Evolutionary conservation across 2,113 vertebrate species (phyloP).

Genomic region (Microcebus tavaratra): DNA sequence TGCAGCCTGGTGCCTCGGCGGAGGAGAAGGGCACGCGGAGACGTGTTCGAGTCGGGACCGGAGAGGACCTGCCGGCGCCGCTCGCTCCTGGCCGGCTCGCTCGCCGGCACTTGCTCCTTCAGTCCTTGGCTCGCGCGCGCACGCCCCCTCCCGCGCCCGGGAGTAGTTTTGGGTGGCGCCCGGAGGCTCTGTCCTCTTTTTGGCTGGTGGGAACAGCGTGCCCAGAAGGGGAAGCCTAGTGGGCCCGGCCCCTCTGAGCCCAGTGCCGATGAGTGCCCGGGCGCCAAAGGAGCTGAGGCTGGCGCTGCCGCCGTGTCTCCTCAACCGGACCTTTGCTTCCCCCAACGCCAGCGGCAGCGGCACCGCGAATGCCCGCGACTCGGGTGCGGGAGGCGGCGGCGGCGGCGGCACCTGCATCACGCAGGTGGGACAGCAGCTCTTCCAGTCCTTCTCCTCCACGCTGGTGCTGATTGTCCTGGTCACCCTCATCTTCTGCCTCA

Average conservation of each 20-base stretch:
- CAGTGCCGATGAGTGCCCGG: conserved; percentile 91
- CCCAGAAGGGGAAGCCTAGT: conserved; percentile 75
- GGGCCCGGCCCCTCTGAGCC: conserved; percentile 79
- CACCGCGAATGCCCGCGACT: conserved; percentile 42
- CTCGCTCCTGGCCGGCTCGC: neutral
- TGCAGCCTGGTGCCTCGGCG: conserved; percentile 78
- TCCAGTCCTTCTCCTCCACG: conserved; percentile 95
- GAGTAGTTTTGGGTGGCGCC: conserved; percentile 59
- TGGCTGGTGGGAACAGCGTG: conserved; percentile 45
- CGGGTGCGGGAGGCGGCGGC: conserved; percentile 56
- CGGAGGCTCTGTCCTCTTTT: conserved; percentile 36
- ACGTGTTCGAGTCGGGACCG: neutral
- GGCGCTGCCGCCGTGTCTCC: conserved; percentile 89
- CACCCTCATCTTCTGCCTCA: conserved; percentile 93
- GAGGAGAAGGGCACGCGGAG: conserved; percentile 52
- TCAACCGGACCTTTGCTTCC: conserved; percentile 87
- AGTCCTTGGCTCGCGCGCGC: neutral
- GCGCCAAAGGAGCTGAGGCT: conserved; percentile 90
- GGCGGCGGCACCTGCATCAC: conserved; percentile 88
- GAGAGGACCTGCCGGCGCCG: conserved; percentile 63
- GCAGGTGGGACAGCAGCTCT: conserved; percentile 92
- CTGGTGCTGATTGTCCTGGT: conserved; percentile 95
- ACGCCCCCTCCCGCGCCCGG: conserved; percentile 17
- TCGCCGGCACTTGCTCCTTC: neutral
- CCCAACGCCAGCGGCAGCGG: conserved; percentile 80